Conservation (phyloP, 1,140 invertebrate genomes). For the Macrobrachium nipponense region DNA sequence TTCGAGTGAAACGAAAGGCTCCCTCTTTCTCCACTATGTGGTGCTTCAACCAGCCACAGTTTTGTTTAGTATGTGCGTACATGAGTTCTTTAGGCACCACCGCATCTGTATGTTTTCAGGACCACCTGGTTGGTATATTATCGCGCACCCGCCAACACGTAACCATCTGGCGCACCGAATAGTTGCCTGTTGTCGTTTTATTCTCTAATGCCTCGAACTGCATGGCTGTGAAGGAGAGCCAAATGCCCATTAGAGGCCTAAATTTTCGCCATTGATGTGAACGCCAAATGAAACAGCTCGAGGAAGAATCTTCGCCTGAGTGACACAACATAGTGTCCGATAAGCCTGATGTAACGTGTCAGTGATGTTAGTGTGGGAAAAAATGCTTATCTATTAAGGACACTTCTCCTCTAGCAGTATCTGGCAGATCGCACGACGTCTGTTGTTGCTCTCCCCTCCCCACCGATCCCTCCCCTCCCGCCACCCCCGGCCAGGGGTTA, state of each 20-base stretch:
- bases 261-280: too few relatives aligned
- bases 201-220: not conserved
- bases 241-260: too few relatives aligned
- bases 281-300: too few relatives aligned
- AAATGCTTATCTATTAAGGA: not conserved
- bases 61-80: not conserved
- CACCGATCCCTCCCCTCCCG: not conserved
- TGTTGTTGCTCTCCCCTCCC: too few relatives aligned
- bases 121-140: conserved; percentile 10
- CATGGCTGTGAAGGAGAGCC: too few relatives aligned
- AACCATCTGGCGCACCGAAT: conserved; percentile 9
- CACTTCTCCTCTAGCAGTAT: not conserved
- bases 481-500: not conserved
- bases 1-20: too few relatives aligned
- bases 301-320: too few relatives aligned
- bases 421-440: not conserved
- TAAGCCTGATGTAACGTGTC: not conserved
- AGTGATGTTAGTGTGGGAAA: not conserved
- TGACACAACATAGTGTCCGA: not conserved
- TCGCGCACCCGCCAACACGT: conserved; percentile 8
- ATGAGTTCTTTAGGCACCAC: not conserved
- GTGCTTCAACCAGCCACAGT: not conserved
- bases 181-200: conserved; percentile 5
- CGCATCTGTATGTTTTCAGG: not conserved
- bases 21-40: too few relatives aligned